Evolutionary conservation across 2,113 vertebrate genomes (phyloP), one percentile per base, ranked within the genome.

Genomic region (Regulus satrapa): DNA sequence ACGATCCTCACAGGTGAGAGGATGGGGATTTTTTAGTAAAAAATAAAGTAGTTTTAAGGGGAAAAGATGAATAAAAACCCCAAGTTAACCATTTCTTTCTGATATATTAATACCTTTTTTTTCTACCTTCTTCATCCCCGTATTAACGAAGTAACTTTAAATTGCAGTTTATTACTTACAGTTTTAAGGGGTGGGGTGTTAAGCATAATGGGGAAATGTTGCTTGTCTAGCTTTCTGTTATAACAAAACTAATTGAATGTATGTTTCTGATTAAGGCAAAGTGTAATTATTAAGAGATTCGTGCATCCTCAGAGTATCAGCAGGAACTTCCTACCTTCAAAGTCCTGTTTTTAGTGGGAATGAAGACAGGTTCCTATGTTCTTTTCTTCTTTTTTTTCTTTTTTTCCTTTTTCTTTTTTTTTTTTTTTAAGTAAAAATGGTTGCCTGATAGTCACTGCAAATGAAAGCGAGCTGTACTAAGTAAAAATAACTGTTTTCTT

Each of bases 1-100:
- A 95, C 94, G 97, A 88, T 97, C 97, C 68, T 97, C 97, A 90
- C 97, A 97, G 97, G 97, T 97, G 94, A 94, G 96, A 86, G 40
- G 43, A 68, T 77, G 75, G 41, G 8, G 1, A n/a, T 71, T 52
- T 78, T 76, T 32, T 9, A 26, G 40, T 84, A 8, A 6, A 43
- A 43, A 48, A 25, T 20, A 66, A 45, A 26, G 14, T 74, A 79
- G 43, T 17, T 59, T 89, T 96, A 93, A 56, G 89, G 82, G 89
- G 72, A 9, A 63, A 63, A 82, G 3, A 66, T 21, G 5, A 9
- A 49, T 38, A 75, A 68, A 41, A 28, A 0, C 0, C 7, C 10
- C 20, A 18, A 18, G 11, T 26, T 71, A 64, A 69, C 41, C 7
- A 24, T 76, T 93, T 89, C 34, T 77, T 3, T 73, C 31, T 95